A percentile compares a stretch with the other conserved stretches of the same genome.
Conservation (phyloP, 2,888 invertebrate species). For the Oithona nana region DNA sequence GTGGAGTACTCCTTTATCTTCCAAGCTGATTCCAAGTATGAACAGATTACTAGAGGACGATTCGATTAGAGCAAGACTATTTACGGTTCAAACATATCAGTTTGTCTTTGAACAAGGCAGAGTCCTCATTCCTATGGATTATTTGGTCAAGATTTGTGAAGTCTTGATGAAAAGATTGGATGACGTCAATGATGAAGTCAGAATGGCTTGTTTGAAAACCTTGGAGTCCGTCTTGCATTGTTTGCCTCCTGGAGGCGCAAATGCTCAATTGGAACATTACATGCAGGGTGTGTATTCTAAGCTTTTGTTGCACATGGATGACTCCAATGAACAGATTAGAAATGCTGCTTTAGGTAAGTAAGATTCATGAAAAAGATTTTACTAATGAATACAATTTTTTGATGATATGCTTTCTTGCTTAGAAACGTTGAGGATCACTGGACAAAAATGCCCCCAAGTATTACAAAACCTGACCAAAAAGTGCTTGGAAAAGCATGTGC, state of each 20-base stretch:
- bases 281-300: neutral
- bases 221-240: neutral
- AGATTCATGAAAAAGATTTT: too few relatives aligned
- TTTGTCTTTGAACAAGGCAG: neutral
- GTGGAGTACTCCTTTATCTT: neutral
- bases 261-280: neutral
- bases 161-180: neutral
- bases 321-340: neutral
- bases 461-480: neutral
- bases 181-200: neutral
- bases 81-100: neutral
- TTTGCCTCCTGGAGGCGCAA: neutral
- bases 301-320: neutral
- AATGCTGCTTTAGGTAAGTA: too few relatives aligned
- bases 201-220: neutral
- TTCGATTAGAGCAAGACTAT: neutral
- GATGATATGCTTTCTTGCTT: too few relatives aligned
- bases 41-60: constrained; percentile 6
- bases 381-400: too few relatives aligned
- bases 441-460: neutral
- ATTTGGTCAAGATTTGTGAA: neutral
- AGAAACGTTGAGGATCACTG: neutral
- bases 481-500: neutral
- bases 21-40: neutral
- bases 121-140: neutral